Conservation (phyloP, 2,113 vertebrate species). For the Hemibates koningsi region DNA sequence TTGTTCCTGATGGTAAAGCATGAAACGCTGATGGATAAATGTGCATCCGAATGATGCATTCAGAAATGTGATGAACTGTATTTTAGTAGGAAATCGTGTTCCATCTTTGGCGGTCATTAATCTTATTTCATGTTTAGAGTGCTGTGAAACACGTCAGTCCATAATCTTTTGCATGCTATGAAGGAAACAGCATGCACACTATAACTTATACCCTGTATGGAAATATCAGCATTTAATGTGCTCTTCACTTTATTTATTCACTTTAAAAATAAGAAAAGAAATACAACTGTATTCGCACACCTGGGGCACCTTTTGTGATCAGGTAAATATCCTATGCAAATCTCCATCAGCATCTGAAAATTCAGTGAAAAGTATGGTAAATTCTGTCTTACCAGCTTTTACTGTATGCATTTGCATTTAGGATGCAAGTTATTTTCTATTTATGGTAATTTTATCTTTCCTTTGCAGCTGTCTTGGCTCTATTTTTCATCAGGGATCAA, state of each 20-base stretch:
- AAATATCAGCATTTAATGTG: background rate
- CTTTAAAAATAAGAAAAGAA: background rate
- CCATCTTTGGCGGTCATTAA: background rate
- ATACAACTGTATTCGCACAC: background rate
- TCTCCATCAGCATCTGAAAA: background rate
- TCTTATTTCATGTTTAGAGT: background rate
- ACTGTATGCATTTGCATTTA: slow-evolving; percentile 7
- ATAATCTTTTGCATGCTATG: background rate
- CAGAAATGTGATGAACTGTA: background rate
- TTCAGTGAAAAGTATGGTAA: background rate
- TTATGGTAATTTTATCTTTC: slow-evolving; percentile 43
- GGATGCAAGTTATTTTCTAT: slow-evolving; percentile 20
- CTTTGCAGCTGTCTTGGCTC: slow-evolving; percentile 36
- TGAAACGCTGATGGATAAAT: background rate
- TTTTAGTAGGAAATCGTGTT: background rate
- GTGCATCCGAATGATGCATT: background rate
- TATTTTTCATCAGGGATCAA: slow-evolving; percentile 26
- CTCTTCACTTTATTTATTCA: background rate
- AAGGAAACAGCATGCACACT: background rate
- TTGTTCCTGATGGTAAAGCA: background rate
- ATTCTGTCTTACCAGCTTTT: background rate
- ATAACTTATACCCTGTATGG: background rate
- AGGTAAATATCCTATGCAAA: background rate
- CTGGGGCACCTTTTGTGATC: background rate
- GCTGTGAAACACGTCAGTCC: background rate